These are phyloP conservation scores for Virgularia gustaviana DNA, from an alignment of 92 coral and sea anemone genomes.

Conservation along the genomic window DNA sequence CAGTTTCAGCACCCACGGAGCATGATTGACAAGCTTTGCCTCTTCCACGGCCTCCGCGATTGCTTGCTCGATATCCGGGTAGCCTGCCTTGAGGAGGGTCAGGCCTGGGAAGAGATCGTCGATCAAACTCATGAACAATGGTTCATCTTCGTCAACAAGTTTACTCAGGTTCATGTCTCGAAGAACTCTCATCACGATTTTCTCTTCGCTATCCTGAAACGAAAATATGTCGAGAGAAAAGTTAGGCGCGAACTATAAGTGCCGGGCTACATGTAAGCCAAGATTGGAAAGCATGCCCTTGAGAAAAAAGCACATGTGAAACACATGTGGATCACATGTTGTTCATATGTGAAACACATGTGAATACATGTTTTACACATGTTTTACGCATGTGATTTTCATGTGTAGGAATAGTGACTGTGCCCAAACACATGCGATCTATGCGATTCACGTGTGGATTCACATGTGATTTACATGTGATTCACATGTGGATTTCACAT, in stretches of 20 bases:
- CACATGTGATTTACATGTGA: too few relatives aligned
- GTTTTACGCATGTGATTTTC: too few relatives aligned
- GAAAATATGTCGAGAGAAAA: too few relatives aligned
- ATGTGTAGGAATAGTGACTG: too few relatives aligned
- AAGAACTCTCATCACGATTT: constrained; percentile 95
- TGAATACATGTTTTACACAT: too few relatives aligned
- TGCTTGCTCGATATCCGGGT: constrained; percentile 98
- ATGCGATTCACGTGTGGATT: too few relatives aligned
- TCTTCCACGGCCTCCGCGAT: constrained; percentile 90
- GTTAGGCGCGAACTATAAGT: not conserved
- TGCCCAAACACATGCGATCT: too few relatives aligned
- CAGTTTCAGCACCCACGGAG: constrained; percentile 93
- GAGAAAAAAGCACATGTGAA: too few relatives aligned
- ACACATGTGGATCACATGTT: too few relatives aligned
- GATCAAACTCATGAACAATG: constrained; percentile 89
- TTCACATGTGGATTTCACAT: too few relatives aligned
- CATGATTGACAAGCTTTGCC: constrained; percentile 94
- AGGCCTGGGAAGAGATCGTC: constrained; percentile 99
- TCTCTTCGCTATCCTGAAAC: constrained; percentile 89
- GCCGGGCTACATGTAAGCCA: not conserved
- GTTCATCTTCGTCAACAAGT: constrained; percentile 96
- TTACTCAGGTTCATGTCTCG: constrained; percentile 99
- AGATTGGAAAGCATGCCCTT: too few relatives aligned
- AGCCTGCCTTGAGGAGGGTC: constrained; percentile 93
- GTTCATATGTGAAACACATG: too few relatives aligned